phyloP scores from a whole-genome alignment of 2,888 invertebrate genomes.

The Alcis repandata region DNA sequence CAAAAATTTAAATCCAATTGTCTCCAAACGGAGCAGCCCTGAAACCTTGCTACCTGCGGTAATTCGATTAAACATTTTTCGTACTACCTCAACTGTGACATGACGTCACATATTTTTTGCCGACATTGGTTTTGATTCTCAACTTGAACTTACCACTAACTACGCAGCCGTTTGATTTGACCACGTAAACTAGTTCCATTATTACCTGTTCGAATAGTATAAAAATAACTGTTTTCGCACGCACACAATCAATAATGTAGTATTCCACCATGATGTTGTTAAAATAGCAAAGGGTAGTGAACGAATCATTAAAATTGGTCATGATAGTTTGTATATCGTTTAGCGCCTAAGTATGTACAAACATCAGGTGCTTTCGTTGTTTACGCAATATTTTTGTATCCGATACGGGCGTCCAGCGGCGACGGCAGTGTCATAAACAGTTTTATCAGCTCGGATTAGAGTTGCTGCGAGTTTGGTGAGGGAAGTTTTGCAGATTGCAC shows the following conservation, averaged over 20 bases:
- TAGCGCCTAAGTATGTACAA: conserved; percentile 37
- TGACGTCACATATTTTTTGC: conserved; percentile 33
- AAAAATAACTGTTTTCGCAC: conserved; percentile 21
- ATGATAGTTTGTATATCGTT: conserved; percentile 36
- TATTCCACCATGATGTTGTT: conserved; percentile 24
- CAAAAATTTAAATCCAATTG: conserved; percentile 79
- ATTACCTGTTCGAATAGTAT: conserved; percentile 23
- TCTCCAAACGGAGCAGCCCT: conserved; percentile 52
- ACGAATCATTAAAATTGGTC: conserved; percentile 30
- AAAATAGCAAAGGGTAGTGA: conserved; percentile 34
- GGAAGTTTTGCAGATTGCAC: conserved; percentile 52
- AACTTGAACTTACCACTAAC: conserved; percentile 6
- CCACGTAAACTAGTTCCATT: conserved; percentile 29
- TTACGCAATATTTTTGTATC: conserved; percentile 38
- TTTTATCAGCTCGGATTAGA: conserved; percentile 22
- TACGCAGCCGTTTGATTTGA: conserved; percentile 28
- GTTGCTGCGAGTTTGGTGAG: conserved; percentile 19
- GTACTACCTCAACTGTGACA: conserved; percentile 34
- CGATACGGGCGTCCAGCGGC: conserved; percentile 18
- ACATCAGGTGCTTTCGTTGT: conserved; percentile 34
- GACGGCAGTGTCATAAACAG: conserved; percentile 19
- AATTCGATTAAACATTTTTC: conserved; percentile 62
- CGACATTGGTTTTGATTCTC: conserved; percentile 1
- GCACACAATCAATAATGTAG: conserved; percentile 23
- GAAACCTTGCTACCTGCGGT: conserved; percentile 49